phyloP scores from a whole-genome alignment of 2,113 vertebrate species.

The Promerops cafer region DNA sequence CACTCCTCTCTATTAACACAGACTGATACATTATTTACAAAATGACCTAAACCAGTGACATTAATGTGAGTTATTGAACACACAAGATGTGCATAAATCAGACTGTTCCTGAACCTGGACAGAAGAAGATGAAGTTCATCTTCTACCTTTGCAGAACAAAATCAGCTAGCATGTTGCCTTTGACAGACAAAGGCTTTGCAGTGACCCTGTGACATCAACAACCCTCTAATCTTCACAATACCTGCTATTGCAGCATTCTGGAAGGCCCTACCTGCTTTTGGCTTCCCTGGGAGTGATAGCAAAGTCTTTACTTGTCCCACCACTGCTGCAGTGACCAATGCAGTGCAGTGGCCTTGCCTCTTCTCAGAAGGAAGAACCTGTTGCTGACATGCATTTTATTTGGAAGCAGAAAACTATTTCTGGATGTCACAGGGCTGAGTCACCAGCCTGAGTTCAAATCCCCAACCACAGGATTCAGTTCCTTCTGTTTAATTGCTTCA shows the following conservation, averaged over 20 bases:
- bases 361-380: background rate
- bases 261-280: background rate
- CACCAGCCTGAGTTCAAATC: background rate
- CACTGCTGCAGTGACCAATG: rapidly evolving
- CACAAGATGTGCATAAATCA: background rate
- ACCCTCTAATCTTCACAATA: background rate
- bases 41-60: background rate
- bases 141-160: background rate
- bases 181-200: background rate
- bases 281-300: background rate
- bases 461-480: conserved; percentile 33
- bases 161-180: background rate
- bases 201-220: background rate
- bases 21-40: background rate
- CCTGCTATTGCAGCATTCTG: background rate
- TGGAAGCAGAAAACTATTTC: conserved; percentile 18
- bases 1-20: background rate
- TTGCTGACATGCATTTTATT: background rate
- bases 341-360: background rate
- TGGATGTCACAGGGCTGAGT: background rate
- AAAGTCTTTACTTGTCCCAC: background rate
- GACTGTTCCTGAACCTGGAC: background rate
- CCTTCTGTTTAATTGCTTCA: conserved; percentile 17
- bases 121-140: background rate
- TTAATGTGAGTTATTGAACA: background rate